A percentile compares a stretch with the other conserved stretches of the same genome.
These are phyloP conservation scores for Drosophila ironensis DNA, from an alignment of 1,140 invertebrate genomes.

Conservation along the genomic window DNA sequence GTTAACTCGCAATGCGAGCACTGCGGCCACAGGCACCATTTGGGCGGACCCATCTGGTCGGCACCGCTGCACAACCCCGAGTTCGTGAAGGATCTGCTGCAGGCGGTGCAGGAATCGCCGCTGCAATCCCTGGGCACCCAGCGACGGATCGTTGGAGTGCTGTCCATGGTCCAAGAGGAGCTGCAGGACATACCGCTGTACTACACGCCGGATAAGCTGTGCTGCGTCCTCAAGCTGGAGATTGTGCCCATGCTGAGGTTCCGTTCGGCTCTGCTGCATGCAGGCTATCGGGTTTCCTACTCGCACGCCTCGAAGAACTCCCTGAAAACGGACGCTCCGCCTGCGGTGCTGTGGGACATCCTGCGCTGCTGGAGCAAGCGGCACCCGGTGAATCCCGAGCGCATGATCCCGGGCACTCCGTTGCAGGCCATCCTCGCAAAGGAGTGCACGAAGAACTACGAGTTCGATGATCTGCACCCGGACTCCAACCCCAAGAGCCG, in stretches of 20 bases:
- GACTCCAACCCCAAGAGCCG: conserved; percentile 91
- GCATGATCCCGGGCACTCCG: conserved; percentile 83
- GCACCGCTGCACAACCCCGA: conserved; percentile 90
- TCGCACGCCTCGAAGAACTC: conserved; percentile 95
- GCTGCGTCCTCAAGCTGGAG: conserved; percentile 86
- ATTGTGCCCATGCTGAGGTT: conserved; percentile 86
- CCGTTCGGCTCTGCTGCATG: conserved; percentile 96
- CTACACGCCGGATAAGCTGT: conserved; percentile 88
- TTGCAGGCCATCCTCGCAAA: conserved; percentile 85
- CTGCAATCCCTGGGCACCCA: conserved; percentile 85
- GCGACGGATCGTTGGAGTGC: conserved; percentile 89
- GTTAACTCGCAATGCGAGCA: conserved; percentile 88
- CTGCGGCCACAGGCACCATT: conserved; percentile 89
- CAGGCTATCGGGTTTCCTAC: conserved; percentile 95
- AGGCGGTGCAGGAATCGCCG: conserved; percentile 80
- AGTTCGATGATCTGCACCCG: conserved; percentile 86
- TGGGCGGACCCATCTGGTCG: conserved; percentile 97
- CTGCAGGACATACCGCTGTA: conserved; percentile 93
- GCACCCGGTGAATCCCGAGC: conserved; percentile 85
- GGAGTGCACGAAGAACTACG: conserved; percentile 83
- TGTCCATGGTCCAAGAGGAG: conserved; percentile 90
- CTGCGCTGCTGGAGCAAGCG: conserved; percentile 90
- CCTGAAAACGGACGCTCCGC: conserved; percentile 96
- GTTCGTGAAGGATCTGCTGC: conserved; percentile 87
- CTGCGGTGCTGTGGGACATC: conserved; percentile 95